phyloP scores from a whole-genome alignment of 2,113 vertebrate species.

The Panurus biarmicus region DNA sequence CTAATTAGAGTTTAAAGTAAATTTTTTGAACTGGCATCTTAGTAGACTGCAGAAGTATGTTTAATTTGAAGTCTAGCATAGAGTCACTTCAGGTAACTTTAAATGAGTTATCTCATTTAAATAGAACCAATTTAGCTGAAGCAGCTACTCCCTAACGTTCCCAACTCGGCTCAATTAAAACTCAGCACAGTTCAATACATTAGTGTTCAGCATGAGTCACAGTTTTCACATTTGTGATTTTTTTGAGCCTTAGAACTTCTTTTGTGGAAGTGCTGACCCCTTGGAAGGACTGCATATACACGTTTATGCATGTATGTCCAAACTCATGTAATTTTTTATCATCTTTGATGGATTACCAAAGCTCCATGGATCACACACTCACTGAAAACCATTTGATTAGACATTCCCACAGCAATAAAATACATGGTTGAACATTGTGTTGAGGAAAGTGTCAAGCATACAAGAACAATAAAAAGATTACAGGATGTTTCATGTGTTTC shows the following conservation, averaged over 20 bases:
- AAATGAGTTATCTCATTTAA: conserved; percentile 22
- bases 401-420: background rate
- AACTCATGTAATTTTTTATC: background rate
- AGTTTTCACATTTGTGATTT: background rate
- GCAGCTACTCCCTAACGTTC: background rate
- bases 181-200: background rate
- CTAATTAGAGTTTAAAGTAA: background rate
- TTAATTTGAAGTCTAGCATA: background rate
- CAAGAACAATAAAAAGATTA: background rate
- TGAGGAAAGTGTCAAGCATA: background rate
- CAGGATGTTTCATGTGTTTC: background rate
- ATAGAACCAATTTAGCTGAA: background rate
- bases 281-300: background rate
- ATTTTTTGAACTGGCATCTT: background rate
- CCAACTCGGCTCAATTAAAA: background rate
- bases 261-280: background rate
- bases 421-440: background rate
- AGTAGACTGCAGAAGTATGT: background rate
- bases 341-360: background rate
- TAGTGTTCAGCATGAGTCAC: background rate
- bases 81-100: conserved; percentile 36
- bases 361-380: background rate
- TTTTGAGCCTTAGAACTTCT: background rate
- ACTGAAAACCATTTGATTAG: background rate
- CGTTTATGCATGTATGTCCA: background rate